Evolutionary conservation across 2,888 invertebrate genomes (phyloP).

Genomic region (Dusona sp.): DNA sequence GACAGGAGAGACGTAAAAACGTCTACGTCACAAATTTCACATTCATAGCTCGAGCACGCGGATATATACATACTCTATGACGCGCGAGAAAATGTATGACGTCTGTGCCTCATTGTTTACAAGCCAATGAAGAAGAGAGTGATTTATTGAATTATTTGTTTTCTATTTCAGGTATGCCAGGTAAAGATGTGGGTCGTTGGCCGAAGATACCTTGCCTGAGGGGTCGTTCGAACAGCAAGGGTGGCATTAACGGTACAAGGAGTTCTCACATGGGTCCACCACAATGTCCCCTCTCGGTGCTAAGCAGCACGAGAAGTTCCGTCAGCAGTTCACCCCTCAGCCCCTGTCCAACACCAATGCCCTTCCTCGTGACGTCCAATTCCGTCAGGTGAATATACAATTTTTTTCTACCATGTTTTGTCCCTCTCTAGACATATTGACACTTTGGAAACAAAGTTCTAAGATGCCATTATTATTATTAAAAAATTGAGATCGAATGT

Average conservation of each 20-base stretch:
- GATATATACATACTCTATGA: constrained; percentile 26
- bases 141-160: constrained; percentile 1
- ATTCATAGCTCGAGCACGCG: constrained; percentile 1
- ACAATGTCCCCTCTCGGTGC: constrained; percentile 90
- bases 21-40: constrained; percentile 26
- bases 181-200: constrained; percentile 80
- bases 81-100: constrained; percentile 9
- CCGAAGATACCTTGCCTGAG: constrained; percentile 80
- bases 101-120: not conserved
- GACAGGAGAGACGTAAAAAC: not conserved
- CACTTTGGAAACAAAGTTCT: too few species aligned
- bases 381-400: constrained; percentile 88
- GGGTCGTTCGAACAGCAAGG: constrained; percentile 78
- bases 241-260: constrained; percentile 80
- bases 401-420: not conserved
- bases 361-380: constrained; percentile 90
- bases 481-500: not conserved
- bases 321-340: constrained; percentile 89
- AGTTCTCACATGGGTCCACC: constrained; percentile 86
- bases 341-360: constrained; percentile 91
- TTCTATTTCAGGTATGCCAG: constrained; percentile 74
- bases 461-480: too few species aligned
- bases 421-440: too few species aligned
- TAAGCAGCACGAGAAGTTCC: constrained; percentile 88
- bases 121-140: not conserved